Evolutionary conservation across 2,113 vertebrate species (phyloP).

Genomic region (Thunnus thynnus): DNA sequence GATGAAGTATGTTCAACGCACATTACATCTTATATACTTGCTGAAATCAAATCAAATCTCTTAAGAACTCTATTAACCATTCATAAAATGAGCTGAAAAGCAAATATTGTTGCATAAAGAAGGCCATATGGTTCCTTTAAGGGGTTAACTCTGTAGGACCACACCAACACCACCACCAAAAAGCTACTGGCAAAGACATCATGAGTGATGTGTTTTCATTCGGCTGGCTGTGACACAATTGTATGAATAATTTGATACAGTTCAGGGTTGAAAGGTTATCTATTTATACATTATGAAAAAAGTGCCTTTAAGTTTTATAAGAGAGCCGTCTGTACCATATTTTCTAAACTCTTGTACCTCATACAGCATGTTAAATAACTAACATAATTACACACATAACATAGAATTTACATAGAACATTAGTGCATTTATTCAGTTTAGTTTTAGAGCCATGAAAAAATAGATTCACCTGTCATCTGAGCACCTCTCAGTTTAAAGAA

Average conservation of each 20-base stretch:
- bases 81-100: not conserved
- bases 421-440: not conserved
- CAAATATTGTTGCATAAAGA: not conserved
- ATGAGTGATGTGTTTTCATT: not conserved
- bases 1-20: too few species aligned
- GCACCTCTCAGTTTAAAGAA: constrained; percentile 10
- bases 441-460: not conserved
- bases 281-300: not conserved
- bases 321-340: not conserved
- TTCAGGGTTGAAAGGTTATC: too few species aligned
- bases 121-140: not conserved
- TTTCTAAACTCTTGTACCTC: too few species aligned
- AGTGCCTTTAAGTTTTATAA: not conserved
- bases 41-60: not conserved
- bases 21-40: not conserved
- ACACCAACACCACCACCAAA: not conserved
- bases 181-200: not conserved
- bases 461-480: constrained; percentile 17
- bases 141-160: not conserved
- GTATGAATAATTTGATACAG: too few species aligned
- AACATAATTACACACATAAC: too few species aligned
- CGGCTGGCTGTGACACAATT: too few species aligned
- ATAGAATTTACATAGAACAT: not conserved
- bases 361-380: not conserved
- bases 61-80: not conserved